Evolutionary conservation across 30 jellyfish, hydroid and myxozoan genomes (phyloP).

Genomic region (Aurelia sp.): DNA sequence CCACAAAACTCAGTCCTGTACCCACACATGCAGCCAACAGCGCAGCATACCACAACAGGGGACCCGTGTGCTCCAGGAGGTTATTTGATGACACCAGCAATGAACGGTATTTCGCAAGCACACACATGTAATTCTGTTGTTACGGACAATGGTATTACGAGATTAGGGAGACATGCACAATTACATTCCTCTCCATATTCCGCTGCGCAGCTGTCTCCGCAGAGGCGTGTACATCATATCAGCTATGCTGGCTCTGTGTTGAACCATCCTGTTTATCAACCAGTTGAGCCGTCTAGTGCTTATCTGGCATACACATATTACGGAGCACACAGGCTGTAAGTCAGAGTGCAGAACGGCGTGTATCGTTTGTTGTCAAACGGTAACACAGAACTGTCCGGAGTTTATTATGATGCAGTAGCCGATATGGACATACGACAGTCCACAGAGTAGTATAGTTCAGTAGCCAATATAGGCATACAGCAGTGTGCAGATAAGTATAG

Average conservation of each 20-base stretch:
- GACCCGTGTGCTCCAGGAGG: conserved; percentile 66
- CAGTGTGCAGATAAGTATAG: neutral
- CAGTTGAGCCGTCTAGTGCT: conserved; percentile 63
- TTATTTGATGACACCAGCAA: conserved; percentile 58
- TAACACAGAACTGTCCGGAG: too few species aligned
- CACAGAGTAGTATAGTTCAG: too few species aligned
- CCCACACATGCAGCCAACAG: conserved; percentile 69
- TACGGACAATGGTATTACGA: conserved; percentile 28
- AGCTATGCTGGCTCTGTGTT: conserved; percentile 72
- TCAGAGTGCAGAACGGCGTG: neutral
- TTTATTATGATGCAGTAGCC: too few species aligned
- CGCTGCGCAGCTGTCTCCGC: conserved; percentile 73
- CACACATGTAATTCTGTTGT: conserved; percentile 56
- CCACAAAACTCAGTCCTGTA: conserved; percentile 70
- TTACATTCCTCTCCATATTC: conserved; percentile 58
- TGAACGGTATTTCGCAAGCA: conserved; percentile 59
- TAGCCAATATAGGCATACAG: neutral
- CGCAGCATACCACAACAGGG: conserved; percentile 10
- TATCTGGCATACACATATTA: conserved; percentile 75
- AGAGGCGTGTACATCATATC: conserved; percentile 68
- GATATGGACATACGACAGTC: too few species aligned
- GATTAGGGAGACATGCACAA: conserved; percentile 63
- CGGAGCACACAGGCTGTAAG: conserved; percentile 75
- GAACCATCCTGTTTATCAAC: conserved; percentile 47
- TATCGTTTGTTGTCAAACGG: neutral